Evolutionary conservation across 2,113 vertebrate genomes (phyloP).

Genomic region (Laticauda laticaudata): DNA sequence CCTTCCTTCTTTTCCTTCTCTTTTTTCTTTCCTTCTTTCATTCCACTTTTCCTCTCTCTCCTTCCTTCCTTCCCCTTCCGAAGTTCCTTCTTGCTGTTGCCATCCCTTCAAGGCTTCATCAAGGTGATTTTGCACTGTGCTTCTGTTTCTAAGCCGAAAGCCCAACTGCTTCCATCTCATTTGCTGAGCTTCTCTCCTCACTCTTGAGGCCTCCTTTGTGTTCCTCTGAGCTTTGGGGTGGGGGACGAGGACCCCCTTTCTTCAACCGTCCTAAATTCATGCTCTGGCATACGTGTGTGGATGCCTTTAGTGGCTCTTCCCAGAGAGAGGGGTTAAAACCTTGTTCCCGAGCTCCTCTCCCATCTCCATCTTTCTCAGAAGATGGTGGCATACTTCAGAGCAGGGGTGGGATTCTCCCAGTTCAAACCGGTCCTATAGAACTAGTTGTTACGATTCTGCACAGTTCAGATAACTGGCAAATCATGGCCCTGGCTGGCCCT

Average conservation of each 20-base stretch:
- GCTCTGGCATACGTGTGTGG: background rate
- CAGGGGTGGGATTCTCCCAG: too few species aligned
- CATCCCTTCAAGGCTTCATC: constrained; percentile 45
- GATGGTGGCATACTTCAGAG: too few species aligned
- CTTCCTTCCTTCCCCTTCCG: background rate
- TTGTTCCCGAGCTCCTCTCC: background rate
- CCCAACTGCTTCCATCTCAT: constrained; percentile 20
- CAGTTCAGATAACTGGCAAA: too few species aligned
- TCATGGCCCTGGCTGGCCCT: too few species aligned
- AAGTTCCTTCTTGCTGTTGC: constrained; percentile 3
- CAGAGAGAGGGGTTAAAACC: background rate
- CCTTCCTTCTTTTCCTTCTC: background rate
- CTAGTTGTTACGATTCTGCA: too few species aligned
- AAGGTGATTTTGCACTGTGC: constrained; percentile 26
- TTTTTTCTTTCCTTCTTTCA: background rate
- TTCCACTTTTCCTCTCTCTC: too few species aligned
- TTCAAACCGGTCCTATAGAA: too few species aligned
- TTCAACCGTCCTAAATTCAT: background rate
- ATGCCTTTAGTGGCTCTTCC: background rate
- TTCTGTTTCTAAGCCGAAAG: constrained; percentile 17
- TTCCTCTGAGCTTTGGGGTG: constrained; percentile 41
- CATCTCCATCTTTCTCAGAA: background rate
- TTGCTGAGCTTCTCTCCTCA: background rate
- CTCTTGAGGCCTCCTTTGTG: constrained; percentile 30
- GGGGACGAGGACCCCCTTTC: background rate